Base-by-base conservation (phyloP, 2,113 vertebrate species). In the Sander lucioperca region DNA sequence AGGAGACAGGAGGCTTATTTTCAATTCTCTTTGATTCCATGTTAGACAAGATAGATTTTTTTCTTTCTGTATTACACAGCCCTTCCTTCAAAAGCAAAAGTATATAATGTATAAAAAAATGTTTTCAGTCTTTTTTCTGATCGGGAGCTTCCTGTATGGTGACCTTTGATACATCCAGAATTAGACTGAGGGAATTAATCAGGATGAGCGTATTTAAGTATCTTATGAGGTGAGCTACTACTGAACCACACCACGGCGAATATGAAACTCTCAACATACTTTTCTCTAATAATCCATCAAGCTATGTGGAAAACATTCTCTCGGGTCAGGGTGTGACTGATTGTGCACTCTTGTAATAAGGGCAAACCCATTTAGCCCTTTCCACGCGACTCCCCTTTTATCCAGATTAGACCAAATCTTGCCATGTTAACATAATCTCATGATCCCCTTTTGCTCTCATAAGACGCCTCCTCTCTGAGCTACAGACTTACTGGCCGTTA, bases 401-500 rank as follows among this genome's bases (percentile, higher is more conserved):
- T 90, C 90, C 93, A 85, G 92, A 91, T 94, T 93, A 91, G 80
- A 62, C 48, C 33, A 80, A 94, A 94, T 92, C 94, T 93, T 51
- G 83, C 71, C 91, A 89, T 50, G 85, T 87, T 76, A 47, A 77
- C 54, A 78, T 91, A 91, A 94, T 89, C 93, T 90, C 72, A 83
- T 93, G 87, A 93, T 93, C 88, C 75, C 53, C 75, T 80, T 82
- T 76, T 83, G 86, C 86, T 84, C 86, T 77, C 65, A 18, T 59
- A 82, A 89, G 85, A 91, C 51, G 27, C 80, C 86, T 85, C 78
- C 76, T 51, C 83, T 72, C 33, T 0, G 72, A 74, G 71, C 54
- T 3, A 71, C 64, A 79, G 23, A 95, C 97, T 97, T 92, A 99
- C 98, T 97, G 88, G 96, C 95, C 65, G 96, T 95, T 83, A 97